Conservation (phyloP, 2,888 invertebrate genomes). For the Rhamnusium bicolor region DNA sequence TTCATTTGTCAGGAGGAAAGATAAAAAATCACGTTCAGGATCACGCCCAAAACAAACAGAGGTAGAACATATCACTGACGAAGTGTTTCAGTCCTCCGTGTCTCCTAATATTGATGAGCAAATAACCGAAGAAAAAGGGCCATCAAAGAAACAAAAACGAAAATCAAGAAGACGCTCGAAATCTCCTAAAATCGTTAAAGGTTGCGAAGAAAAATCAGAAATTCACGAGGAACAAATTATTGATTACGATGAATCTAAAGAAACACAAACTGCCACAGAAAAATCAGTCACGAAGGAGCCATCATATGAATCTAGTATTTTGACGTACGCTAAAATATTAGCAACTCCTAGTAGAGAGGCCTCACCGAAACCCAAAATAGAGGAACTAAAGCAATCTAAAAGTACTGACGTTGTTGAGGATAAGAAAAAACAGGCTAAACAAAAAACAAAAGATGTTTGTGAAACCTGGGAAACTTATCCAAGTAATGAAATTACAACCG, state of each 20-base stretch:
- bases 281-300: neutral
- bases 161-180: constrained; percentile 50
- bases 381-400: neutral
- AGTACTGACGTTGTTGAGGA: neutral
- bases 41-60: constrained; percentile 55
- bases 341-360: constrained; percentile 21
- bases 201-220: neutral
- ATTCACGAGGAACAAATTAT: constrained; percentile 9
- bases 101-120: neutral
- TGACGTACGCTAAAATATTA: constrained; percentile 29
- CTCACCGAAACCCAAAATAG: constrained; percentile 17
- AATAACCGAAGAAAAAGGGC: constrained; percentile 7
- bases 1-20: constrained; percentile 67
- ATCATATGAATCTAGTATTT: constrained; percentile 2
- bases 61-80: constrained; percentile 34
- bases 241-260: neutral
- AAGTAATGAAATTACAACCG: neutral
- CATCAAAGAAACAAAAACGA: constrained; percentile 38
- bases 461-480: neutral
- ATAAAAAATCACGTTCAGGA: constrained; percentile 72
- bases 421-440: neutral
- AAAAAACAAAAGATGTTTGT: neutral
- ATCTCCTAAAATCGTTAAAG: constrained; percentile 35
- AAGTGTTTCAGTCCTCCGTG: neutral
- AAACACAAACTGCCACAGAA: constrained; percentile 12